Evolutionary conservation across 2,888 invertebrate species (phyloP).

Genomic region (Caenorhabditis sp.): DNA sequence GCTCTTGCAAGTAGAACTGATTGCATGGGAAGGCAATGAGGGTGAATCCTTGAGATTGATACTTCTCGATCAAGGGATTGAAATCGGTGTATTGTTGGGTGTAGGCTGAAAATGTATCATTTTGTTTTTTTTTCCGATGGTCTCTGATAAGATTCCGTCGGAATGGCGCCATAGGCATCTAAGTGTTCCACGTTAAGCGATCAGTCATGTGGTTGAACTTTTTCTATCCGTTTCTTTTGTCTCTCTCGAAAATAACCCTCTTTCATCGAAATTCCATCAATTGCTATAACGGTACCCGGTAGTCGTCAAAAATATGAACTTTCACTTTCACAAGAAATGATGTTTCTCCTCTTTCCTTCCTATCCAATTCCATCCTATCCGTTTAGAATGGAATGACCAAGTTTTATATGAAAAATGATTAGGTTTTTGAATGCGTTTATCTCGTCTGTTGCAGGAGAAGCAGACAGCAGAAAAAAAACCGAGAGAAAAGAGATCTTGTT

Average conservation of each 20-base stretch:
- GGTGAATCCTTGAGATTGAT: slow-evolving; percentile 79
- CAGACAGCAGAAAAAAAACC: not conserved
- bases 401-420: slow-evolving; percentile 42
- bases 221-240: slow-evolving; percentile 11
- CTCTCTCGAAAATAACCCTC: slow-evolving; percentile 20
- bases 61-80: slow-evolving; percentile 82
- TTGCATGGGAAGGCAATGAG: slow-evolving; percentile 83
- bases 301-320: slow-evolving; percentile 34
- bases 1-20: slow-evolving; percentile 83
- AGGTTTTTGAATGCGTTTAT: slow-evolving; percentile 14
- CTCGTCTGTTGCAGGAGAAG: slow-evolving; percentile 28
- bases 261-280: slow-evolving; percentile 10
- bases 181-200: slow-evolving; percentile 32
- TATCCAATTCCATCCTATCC: slow-evolving; percentile 3
- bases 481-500: slow-evolving; percentile 3
- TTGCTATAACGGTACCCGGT: slow-evolving; percentile 25
- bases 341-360: not conserved
- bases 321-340: slow-evolving; percentile 26
- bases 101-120: slow-evolving; percentile 79
- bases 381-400: slow-evolving; percentile 36
- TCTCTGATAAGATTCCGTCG: slow-evolving; percentile 2
- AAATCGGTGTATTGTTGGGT: slow-evolving; percentile 83
- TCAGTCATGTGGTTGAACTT: slow-evolving; percentile 39
- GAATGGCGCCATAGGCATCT: slow-evolving; percentile 42
- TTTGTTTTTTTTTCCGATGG: not conserved